Base-by-base conservation (phyloP, 35 echinoderm and acorn worm species). In the Ophiothrix spiculata region DNA sequence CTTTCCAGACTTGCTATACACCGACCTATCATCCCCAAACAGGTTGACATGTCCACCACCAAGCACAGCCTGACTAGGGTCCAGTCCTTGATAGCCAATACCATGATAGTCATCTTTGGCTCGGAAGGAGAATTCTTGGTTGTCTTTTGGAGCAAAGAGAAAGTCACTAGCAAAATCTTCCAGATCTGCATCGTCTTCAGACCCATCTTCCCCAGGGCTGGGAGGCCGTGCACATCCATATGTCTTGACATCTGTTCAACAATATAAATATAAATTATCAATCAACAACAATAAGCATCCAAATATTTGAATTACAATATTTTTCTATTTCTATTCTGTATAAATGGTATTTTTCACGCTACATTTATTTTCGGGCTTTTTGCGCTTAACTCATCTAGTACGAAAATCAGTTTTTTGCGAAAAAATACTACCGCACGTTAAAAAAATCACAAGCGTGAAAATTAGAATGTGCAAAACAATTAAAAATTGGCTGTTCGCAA, bases 121-220 rank as follows among this genome's bases (percentile, higher is more conserved):
- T 15, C 33, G 64, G 38, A 99, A 91, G 0, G 86, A 38, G 63
- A 99, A 91, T 42, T 91, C 86, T 49, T 99, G 75, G 33, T 91
- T 80, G 54, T 99, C 96, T 60, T 91, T 78, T 11, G 96, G 96
- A 83, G 88, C 96, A 90, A 99, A 99, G 56, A 91, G 82, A 33
- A 94, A 93, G 16, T 74, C 84, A 32, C 75, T 54, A 36, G 63
- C 84, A 80, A 83, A 87, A 23, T 76, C 77, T 40, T 83, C 79
- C 1, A 86, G 77, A 32, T 77, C 75, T 16, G 33, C 83, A 19
- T 82, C 74, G 32, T 77, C 86, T 23, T 80, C 45, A 17, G 39
- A 31, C 39, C 25, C 77, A 1, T 56, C 40, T 1, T 39, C 56
- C 10, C 45, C 69, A 1, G 32, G 33, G 16, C 41, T 36, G 40